Evolutionary conservation across 2,888 invertebrate species (phyloP).

Genomic region (Ophioninae sp.): DNA sequence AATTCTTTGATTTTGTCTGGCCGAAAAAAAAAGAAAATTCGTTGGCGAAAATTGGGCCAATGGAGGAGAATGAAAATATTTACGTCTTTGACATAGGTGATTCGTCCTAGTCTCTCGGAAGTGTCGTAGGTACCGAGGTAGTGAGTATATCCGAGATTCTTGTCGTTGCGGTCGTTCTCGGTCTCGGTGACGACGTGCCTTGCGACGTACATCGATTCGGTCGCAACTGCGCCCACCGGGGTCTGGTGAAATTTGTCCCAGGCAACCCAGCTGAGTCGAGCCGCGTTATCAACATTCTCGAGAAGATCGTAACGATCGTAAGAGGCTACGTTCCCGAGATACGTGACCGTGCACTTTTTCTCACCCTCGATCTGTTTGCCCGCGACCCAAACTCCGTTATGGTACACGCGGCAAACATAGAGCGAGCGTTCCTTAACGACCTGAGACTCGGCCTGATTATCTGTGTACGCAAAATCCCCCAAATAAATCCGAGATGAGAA

Average conservation of each 20-base stretch:
- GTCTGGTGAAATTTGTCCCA: constrained; percentile 87
- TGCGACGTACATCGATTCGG: constrained; percentile 82
- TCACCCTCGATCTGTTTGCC: constrained; percentile 85
- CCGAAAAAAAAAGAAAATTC: neutral
- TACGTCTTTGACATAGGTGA: constrained; percentile 86
- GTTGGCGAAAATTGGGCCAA: no score
- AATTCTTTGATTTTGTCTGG: no score
- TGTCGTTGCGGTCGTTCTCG: constrained; percentile 57
- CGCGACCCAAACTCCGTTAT: constrained; percentile 88
- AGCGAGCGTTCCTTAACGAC: constrained; percentile 75
- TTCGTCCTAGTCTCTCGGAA: constrained; percentile 85
- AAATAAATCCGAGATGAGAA: neutral
- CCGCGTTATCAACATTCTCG: constrained; percentile 89
- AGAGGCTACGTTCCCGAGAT: constrained; percentile 83
- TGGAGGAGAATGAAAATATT: constrained; percentile 58
- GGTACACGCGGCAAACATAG: constrained; percentile 88
- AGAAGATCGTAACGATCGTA: constrained; percentile 87
- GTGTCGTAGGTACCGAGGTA: constrained; percentile 87
- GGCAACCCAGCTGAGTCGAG: constrained; percentile 88
- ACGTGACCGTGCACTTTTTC: constrained; percentile 85
- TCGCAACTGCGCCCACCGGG: constrained; percentile 85
- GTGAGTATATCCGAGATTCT: constrained; percentile 81
- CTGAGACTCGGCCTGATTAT: constrained; percentile 67
- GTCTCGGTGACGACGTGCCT: constrained; percentile 77
- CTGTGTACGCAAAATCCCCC: constrained; percentile 15